Evolutionary conservation across 2,797 vertebrate genomes (phyloP), one percentile per base, ranked within the genome.

Genomic region (Acanthiza pusilla): DNA sequence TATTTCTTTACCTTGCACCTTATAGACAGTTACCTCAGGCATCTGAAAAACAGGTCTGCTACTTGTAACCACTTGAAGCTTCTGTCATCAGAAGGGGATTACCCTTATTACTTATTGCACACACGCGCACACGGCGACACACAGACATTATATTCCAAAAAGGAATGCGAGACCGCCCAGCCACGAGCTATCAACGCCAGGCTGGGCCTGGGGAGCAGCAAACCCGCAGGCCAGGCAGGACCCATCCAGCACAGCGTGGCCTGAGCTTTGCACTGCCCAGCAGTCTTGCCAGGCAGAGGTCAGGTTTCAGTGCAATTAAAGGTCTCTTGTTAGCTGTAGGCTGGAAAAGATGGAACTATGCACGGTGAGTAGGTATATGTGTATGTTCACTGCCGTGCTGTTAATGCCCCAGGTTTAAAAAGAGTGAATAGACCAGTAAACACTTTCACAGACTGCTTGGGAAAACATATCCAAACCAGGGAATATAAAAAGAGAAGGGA

Each of bases 41-140:
- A 96, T 74, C 89, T 60, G 47, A 95, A 91, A 92, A 92, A 86
- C 85, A 96, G 95, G 88, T 91, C 95, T 96, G 94, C 91, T 95
- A 91, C 94, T 93, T 97, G 95, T 96, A 97, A 98, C 96, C 97
- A 97, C 97, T 98, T 97, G 98, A 98, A 97, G 97, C 91, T 96
- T 93, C 85, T 96, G 95, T 97, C 96, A 96, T 97, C 97, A 8
- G 96, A 89, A 88, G 87, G 53, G 96, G 97, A 96, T 97, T 97
- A 97, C 84, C 75, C 62, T 74, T 89, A 82, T 92, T 96, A 65
- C 53, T 85, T 71, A 87, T 82, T 92, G 6, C 65, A 7, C 20
- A 1, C 15, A 0, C 2, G 7, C 45, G 42, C 34, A 3, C 5
- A 3, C 23, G 5, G 27, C 11, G 22, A 58, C 65, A 74, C 74